Conservation (phyloP, 2,797 vertebrate species). For the Cichlasoma orientale region DNA sequence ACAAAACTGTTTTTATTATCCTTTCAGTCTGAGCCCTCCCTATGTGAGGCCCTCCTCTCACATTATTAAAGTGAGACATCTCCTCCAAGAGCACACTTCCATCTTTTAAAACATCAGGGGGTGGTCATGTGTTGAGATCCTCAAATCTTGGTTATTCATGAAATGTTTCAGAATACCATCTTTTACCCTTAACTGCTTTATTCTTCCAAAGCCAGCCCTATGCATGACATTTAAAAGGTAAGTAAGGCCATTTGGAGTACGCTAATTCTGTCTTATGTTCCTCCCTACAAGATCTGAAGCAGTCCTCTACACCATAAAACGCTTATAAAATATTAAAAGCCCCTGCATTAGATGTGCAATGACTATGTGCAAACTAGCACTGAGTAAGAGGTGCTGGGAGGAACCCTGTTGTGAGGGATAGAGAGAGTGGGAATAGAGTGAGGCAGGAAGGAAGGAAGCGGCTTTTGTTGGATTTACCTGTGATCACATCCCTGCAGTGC, state of each 20-base stretch:
- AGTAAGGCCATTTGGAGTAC: slow-evolving; percentile 83
- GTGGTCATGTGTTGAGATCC: slow-evolving; percentile 80
- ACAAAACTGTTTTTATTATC: slow-evolving; percentile 70
- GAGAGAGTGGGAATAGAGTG: slow-evolving; percentile 54
- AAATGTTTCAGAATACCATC: slow-evolving; percentile 80
- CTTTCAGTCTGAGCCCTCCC: slow-evolving; percentile 63
- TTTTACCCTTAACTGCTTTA: slow-evolving; percentile 78
- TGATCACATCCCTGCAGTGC: slow-evolving; percentile 83
- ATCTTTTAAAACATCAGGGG: slow-evolving; percentile 81
- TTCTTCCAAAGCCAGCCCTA: slow-evolving; percentile 76
- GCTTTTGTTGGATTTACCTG: slow-evolving; percentile 82
- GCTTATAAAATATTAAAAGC: slow-evolving; percentile 84
- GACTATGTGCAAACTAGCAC: slow-evolving; percentile 78
- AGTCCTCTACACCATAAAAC: slow-evolving; percentile 76
- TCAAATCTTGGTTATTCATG: slow-evolving; percentile 81
- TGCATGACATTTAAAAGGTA: slow-evolving; percentile 87
- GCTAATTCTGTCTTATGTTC: slow-evolving; percentile 82
- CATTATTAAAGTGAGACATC: slow-evolving; percentile 75
- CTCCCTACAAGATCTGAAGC: slow-evolving; percentile 79
- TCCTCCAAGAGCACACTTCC: slow-evolving; percentile 69
- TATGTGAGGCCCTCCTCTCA: slow-evolving; percentile 61
- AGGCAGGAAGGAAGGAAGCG: slow-evolving; percentile 56
- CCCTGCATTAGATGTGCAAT: slow-evolving; percentile 75
- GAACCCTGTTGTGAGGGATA: slow-evolving; percentile 65
- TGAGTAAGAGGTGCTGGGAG: slow-evolving; percentile 71